Conservation (phyloP, 2,888 invertebrate genomes). For the Globia sparganii region DNA sequence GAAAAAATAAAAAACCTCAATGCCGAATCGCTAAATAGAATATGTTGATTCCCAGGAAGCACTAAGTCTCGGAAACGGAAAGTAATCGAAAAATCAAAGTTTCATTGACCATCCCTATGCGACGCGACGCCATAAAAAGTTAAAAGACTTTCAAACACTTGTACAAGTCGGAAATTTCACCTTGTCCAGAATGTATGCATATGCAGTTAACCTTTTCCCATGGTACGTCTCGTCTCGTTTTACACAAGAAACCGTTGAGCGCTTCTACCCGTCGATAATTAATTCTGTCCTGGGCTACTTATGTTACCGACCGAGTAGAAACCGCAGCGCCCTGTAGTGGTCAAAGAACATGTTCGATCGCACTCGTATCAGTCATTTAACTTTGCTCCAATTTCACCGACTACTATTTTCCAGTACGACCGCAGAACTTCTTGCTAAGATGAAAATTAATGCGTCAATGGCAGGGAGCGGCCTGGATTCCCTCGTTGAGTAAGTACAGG, state of each 20-base stretch:
- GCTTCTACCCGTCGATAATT: constrained; percentile 83
- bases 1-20: neutral
- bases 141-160: constrained; percentile 52
- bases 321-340: constrained; percentile 83
- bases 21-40: neutral
- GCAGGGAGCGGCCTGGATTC: constrained; percentile 59
- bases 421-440: constrained; percentile 70
- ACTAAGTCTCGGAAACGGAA: constrained; percentile 9
- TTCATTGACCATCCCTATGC: constrained; percentile 23
- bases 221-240: constrained; percentile 83
- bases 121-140: constrained; percentile 30
- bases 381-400: constrained; percentile 81
- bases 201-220: constrained; percentile 84
- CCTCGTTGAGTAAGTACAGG: constrained; percentile 62
- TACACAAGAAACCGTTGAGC: constrained; percentile 88
- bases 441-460: constrained; percentile 74
- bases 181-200: constrained; percentile 69
- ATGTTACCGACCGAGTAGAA: constrained; percentile 80
- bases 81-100: constrained; percentile 37
- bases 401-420: constrained; percentile 71
- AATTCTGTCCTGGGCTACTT: constrained; percentile 88
- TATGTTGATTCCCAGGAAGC: constrained; percentile 15
- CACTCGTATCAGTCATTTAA: constrained; percentile 80
- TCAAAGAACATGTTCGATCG: constrained; percentile 79
- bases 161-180: constrained; percentile 64